Evolutionary conservation across 37 sponge, comb jelly and placozoan species (phyloP), one percentile per base, ranked within the genome.

Genomic region (Tethya wilhelma): DNA sequence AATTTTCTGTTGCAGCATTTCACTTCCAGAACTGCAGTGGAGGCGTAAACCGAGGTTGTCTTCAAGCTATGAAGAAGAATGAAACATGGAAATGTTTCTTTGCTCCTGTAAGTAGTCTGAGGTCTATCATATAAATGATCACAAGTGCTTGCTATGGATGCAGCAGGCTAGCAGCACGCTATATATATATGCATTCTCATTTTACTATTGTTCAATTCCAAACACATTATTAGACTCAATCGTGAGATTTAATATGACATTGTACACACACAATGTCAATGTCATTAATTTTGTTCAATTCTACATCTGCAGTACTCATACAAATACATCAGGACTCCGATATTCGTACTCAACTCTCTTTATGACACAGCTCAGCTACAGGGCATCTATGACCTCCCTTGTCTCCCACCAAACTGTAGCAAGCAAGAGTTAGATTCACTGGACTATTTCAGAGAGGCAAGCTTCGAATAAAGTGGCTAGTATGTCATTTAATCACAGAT

Each of bases 61-160:
- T 90, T 4, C 23, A 37, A 22, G 73, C 77, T 33, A 45, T 74
- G 41, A 38, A 22, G 11, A 31, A 14, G 1, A 53, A 58, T 40
- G 84, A 90, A 42, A 79, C 73, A 38, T 94, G 95, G 95, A 85
- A 79, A 58, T 94, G 95, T 58, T 59, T 87, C 59, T 73, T 80
- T 76, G 91, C 91, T 64, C 91, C 88, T 57, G 92, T 91, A 60
- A 59, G 62, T n/a, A n/a, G n/a, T n/a, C n/a, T n/a, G n/a, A n/a
- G n/a, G n/a, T n/a, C n/a, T n/a, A n/a, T n/a, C n/a, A n/a, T n/a
- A n/a, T n/a, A n/a, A n/a, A n/a, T n/a, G n/a, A n/a, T n/a, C n/a
- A n/a, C n/a, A n/a, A n/a, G n/a, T n/a, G n/a, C n/a, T n/a, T n/a
- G n/a, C n/a, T n/a, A n/a, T n/a, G n/a, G n/a, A n/a, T n/a, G n/a